Conservation (phyloP, 2,888 invertebrate species). For the Calameuta filiformis region DNA sequence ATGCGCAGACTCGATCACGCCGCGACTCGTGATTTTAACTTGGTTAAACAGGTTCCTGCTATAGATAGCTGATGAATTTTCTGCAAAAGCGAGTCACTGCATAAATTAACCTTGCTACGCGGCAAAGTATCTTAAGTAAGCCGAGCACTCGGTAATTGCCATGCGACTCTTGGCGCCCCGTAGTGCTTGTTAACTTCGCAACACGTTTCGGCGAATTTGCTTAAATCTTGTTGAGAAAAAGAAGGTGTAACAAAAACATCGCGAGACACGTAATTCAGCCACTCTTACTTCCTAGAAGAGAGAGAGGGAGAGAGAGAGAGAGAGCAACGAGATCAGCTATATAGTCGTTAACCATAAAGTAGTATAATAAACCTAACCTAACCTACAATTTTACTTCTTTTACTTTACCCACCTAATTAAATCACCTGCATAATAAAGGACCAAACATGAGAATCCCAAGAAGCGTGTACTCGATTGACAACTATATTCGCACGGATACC, state of each 20-base stretch:
- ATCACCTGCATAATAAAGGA: neutral
- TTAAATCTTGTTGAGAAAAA: conserved; percentile 16
- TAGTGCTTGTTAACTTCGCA: conserved; percentile 26
- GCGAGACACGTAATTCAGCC: neutral
- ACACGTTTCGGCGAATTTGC: conserved; percentile 21
- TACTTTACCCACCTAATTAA: neutral
- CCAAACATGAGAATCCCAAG: neutral
- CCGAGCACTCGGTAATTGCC: conserved; percentile 35
- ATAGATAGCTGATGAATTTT: conserved; percentile 18
- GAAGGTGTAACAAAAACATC: neutral
- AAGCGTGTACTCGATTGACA: conserved; percentile 7
- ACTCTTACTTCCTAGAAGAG: no score
- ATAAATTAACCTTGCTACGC: conserved; percentile 34
- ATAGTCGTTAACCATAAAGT: neutral
- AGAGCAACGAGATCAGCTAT: neutral
- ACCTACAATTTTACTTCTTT: neutral
- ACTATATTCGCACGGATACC: conserved; percentile 5
- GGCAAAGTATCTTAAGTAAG: conserved; percentile 31
- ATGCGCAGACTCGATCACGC: neutral
- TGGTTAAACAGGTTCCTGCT: neutral
- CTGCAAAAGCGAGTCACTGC: conserved; percentile 28
- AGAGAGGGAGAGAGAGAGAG: no score
- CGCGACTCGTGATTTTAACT: neutral
- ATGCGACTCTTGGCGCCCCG: conserved; percentile 27
- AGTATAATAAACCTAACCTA: neutral